Base-by-base conservation (phyloP, 2,113 vertebrate species). In the Oreotragus oreotragus region DNA sequence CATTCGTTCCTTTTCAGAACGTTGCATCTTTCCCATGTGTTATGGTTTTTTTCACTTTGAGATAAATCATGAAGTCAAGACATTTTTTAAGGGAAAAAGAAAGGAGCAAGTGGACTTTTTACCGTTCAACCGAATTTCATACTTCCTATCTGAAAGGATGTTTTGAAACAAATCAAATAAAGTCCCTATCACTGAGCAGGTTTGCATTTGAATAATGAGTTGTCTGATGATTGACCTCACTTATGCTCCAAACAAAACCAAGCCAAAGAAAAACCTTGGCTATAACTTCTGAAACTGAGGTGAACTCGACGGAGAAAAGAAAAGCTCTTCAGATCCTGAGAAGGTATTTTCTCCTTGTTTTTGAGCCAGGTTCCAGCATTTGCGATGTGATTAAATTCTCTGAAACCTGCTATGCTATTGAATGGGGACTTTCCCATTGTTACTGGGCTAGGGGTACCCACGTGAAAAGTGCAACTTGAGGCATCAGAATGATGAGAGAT, bases 401-500 rank as follows among this genome's bases (percentile, higher is more conserved):
- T 81, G 97, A 94, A 94, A 70, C 4, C 25, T 80, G 57, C 58
- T 15, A 60, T 10, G 47, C 93, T 96, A 77, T 97, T 98, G 97
- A 90, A 88, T 33, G 8, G 17, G 5, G 9, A 57, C 27, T 55
- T 88, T 39, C 3, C 84, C 92, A 93, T 93, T 95, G 96, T 96
- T 53, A 58, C 28, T 8, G 6, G 5, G 58, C 39, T 80, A 90
- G 95, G 97, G 55, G 77, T 96, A 92, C 90, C 96, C 94, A 94
- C 9, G 92, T 96, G 93, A 97, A 94, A 85, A 28, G 12, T 96
- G 97, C 96, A 97, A 98, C 81, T 86, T 98, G 97, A 98, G 83
- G 97, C 98, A 98, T 92, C 94, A 62, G 2, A 4, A 57, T 1
- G 97, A 93, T 96, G 92, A 92, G 25, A 96, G 93, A 98, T 94